A percentile compares a stretch with the other conserved stretches of the same genome.
Evolutionary conservation across 2,113 vertebrate genomes (phyloP).

Genomic region (Pseudopodoces humilis): DNA sequence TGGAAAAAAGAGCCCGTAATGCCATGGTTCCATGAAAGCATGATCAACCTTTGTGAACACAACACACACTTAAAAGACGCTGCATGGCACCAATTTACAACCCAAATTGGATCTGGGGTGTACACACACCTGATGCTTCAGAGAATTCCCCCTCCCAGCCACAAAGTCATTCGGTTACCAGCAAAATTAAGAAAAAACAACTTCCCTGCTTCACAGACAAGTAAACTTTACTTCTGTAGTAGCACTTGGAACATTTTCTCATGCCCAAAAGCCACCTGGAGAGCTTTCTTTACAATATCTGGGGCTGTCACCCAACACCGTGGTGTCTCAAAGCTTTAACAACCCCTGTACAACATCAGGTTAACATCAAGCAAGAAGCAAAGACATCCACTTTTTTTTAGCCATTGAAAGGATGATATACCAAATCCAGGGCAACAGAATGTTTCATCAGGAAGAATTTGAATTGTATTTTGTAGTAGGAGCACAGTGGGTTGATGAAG

Average conservation of each 20-base stretch:
- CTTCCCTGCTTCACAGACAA: neutral
- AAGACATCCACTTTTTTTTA: neutral
- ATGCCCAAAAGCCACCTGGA: neutral
- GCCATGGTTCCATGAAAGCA: accelerated
- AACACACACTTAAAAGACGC: neutral
- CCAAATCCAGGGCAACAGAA: neutral
- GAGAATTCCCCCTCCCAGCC: neutral
- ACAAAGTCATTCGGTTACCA: neutral
- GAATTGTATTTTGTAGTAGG: accelerated
- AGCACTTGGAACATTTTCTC: neutral
- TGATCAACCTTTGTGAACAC: neutral
- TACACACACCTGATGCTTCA: neutral
- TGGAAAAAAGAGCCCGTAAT: accelerated
- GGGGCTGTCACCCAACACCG: neutral
- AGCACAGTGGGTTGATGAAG: neutral
- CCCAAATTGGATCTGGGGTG: neutral
- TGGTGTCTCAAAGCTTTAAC: neutral
- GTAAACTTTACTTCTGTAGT: neutral
- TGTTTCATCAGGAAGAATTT: no score
- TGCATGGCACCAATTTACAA: neutral
- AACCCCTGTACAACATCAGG: neutral
- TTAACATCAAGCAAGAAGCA: neutral
- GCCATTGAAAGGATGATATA: neutral
- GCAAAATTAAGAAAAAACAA: neutral
- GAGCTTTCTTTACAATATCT: neutral